A percentile compares a stretch with the other conserved stretches of the same genome.
phyloP scores from a whole-genome alignment of 1,140 invertebrate genomes.

The Luehdorfia chinensis region DNA sequence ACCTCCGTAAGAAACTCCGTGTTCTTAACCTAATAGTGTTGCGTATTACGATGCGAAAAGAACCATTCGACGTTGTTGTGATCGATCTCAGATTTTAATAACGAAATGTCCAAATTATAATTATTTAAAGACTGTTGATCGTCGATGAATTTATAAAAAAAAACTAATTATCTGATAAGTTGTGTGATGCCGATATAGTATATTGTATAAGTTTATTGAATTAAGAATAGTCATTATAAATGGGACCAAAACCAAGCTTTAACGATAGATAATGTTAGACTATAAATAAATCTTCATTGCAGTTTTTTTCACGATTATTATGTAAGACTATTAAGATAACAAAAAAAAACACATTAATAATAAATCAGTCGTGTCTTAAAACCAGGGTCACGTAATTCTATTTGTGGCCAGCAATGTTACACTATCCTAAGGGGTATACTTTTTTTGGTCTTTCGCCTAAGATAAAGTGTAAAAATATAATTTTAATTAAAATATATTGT shows the following conservation, averaged over 20 bases:
- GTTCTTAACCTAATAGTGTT: no score
- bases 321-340: background rate
- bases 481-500: no score
- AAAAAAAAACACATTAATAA: no score
- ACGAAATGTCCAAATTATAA: conserved; percentile 30
- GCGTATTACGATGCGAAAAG: no score
- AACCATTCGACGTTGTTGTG: conserved; percentile 31
- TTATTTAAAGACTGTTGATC: conserved; percentile 44
- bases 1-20: no score
- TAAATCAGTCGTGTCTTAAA: no score
- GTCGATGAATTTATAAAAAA: conserved; percentile 24
- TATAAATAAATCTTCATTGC: background rate
- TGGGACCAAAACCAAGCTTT: conserved; percentile 60
- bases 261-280: conserved; percentile 24
- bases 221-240: conserved; percentile 24
- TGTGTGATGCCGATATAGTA: conserved; percentile 63
- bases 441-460: no score
- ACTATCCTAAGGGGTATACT: no score
- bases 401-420: no score
- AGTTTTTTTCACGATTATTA: no score
- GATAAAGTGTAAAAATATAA: no score
- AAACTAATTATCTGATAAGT: conserved; percentile 40
- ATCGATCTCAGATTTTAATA: conserved; percentile 58
- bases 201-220: conserved; percentile 52
- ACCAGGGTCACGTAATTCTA: no score